Base-by-base conservation (phyloP, 2,113 vertebrate species). In the Chunga burmeisteri region DNA sequence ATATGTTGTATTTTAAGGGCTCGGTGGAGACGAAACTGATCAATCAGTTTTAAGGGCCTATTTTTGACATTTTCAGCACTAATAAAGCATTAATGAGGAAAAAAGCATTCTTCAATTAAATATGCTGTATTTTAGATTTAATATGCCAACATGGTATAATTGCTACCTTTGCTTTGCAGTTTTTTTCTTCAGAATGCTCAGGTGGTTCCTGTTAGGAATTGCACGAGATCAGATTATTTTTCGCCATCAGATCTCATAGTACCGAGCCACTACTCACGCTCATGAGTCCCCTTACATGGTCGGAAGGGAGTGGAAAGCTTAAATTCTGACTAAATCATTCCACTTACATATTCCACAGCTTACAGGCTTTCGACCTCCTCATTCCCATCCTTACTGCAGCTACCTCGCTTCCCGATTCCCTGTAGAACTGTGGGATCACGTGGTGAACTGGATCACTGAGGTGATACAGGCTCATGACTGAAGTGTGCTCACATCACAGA, bases 341-440 rank as follows among this genome's bases (percentile, higher is more conserved):
- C 53, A 61, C 9, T 44, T 53, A n/a, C 4, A 4, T 27, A 61
- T 47, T 68, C 30, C 34, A 70, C 23, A 73, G 30, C 8, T 86
- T 62, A 46, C 7, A 74, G 47, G 50, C 58, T 38, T 59, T 67
- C 59, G 50, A 9, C 18, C 16, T 66, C 11, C 38, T 66, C 68
- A 30, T 47, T 83, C 34, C 40, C 50, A 32, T 9, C 56, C 38
- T 42, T 11, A 67, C 0, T 42, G 26, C 38, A 71, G 55, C 16
- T 23, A 53, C n/a, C 9, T 63, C 0, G 0, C 55, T 71, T 71
- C 42, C 47, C 3, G 0, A 67, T 10, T 49, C 34, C 25, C 42
- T 71, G 53, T 11, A 68, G 46, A 36, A 53, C 55, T 26, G 6
- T 11, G 59, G 46, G 59, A 53, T n/a, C 1, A 0, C 10, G 8